These are phyloP conservation scores for Trachops cirrhosus DNA, from an alignment of 2,797 vertebrate species.

Conservation along the genomic window DNA sequence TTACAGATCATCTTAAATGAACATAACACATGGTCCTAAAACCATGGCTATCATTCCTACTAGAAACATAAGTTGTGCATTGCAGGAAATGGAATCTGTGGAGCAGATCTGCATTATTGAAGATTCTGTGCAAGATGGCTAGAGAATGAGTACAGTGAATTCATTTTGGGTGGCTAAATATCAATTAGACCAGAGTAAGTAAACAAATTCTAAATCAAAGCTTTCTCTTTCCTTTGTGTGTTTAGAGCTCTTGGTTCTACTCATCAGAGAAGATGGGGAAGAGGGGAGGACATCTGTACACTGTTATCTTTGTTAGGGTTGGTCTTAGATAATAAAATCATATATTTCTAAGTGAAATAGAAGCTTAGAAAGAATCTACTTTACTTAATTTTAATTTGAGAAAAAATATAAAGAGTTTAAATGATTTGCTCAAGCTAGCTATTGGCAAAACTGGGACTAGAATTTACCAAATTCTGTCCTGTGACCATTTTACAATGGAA, in stretches of 20 bases:
- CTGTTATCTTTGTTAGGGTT: background rate
- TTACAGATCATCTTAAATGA: background rate
- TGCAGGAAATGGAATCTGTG: background rate
- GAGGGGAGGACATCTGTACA: rapidly evolving
- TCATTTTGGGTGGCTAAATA: background rate
- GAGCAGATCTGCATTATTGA: background rate
- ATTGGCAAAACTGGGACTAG: background rate
- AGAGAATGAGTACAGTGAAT: background rate
- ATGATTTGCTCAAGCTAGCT: background rate
- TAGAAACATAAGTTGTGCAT: background rate
- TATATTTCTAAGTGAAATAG: background rate
- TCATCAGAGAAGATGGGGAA: background rate
- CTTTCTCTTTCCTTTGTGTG: background rate
- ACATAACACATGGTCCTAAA: background rate
- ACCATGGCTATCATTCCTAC: background rate
- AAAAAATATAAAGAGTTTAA: background rate
- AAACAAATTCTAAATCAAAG: background rate
- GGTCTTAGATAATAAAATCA: background rate
- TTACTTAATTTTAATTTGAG: background rate
- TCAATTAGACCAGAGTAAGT: background rate
- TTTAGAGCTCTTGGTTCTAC: background rate
- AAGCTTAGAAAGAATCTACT: background rate
- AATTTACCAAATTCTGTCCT: background rate
- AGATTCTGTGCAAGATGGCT: background rate
- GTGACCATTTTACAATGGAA: background rate